Base-by-base conservation (phyloP, 2,113 vertebrate genomes). In the Lepisosteus oculatus region DNA sequence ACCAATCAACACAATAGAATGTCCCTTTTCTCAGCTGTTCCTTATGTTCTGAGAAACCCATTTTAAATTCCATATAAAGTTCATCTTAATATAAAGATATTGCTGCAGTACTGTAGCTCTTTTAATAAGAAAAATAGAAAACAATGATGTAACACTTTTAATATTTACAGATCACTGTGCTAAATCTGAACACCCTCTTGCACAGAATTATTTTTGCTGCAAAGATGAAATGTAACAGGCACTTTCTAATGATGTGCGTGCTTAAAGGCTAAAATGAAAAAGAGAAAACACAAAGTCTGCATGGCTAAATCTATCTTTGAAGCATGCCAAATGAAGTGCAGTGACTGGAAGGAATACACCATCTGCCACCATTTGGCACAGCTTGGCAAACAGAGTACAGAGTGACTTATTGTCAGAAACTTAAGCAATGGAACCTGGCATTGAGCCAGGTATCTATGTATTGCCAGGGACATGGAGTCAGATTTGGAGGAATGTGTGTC, bases 271-370 rank as follows among this genome's bases (percentile, higher is more conserved):
- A 85, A 68, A 86, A 71, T 80, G 76, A 79, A 85, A 78, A 79
- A 81, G 64, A 59, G 77, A 86, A 89, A 77, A 76, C 77, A 85
- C 78, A 84, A 85, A 80, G 83, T 92, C 89, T 84, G 74, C 80
- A 74, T 77, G 59, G 86, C 85, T 85, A 87, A 89, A 88, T 81
- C 56, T 81, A 77, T 82, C 77, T 69, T 77, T 78, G 75, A 0
- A 0, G 62, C 67, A 78, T 77, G 84, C 82, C 79, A 79, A 76
- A 78, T 65, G 83, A 71, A 83, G 75, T 0, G 3, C 77, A 59
- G 7, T 71, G 82, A 83, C 41, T 74, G 41, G 54, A 9, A 61
- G 77, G 69, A 81, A 72, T 75, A 68, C 0, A 43, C 84, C 88
- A 86, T 89, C 86, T 91, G 90, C 77, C 73, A 5, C 79, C 70